Percentiles rank a stretch among this genome's conserved stretches.
These are phyloP conservation scores for Antheraea yamamai DNA, from an alignment of 2,888 invertebrate species.

Conservation along the genomic window DNA sequence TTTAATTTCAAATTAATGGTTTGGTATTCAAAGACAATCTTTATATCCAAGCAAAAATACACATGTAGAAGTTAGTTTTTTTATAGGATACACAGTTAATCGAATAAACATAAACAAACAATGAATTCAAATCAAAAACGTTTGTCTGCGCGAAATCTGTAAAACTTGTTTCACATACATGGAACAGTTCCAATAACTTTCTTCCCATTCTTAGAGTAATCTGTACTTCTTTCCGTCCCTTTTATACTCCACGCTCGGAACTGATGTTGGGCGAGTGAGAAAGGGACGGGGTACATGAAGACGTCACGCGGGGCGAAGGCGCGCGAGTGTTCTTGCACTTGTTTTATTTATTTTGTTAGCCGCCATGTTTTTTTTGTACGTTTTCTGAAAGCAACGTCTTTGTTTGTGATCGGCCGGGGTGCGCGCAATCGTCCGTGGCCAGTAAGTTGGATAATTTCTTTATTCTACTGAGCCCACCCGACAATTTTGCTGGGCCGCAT, in stretches of 20 bases:
- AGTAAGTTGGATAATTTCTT: conserved; percentile 81
- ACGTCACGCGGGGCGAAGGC: conserved; percentile 78
- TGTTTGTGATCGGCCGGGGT: conserved; percentile 66
- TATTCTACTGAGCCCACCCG: conserved; percentile 74
- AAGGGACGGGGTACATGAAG: conserved; percentile 74
- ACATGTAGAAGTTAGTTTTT: not conserved
- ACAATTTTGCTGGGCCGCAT: conserved; percentile 77
- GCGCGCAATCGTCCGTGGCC: conserved; percentile 67
- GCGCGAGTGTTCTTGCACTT: conserved; percentile 80
- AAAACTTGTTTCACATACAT: conserved; percentile 76
- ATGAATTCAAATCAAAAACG: conserved; percentile 50
- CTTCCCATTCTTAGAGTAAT: conserved; percentile 68
- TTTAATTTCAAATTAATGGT: not conserved
- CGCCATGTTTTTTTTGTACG: conserved; percentile 53
- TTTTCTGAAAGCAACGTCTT: conserved; percentile 76
- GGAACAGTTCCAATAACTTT: conserved; percentile 74
- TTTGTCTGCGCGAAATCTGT: conserved; percentile 76
- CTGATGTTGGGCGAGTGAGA: conserved; percentile 55
- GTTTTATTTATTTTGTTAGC: conserved; percentile 77
- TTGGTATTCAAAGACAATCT: not conserved
- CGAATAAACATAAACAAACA: conserved; percentile 5
- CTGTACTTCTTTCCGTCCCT: conserved; percentile 54
- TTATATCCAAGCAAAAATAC: not conserved
- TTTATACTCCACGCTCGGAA: conserved; percentile 45
- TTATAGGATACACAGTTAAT: not conserved